Conservation (phyloP, 2,888 invertebrate species). For the Erynnis tages region DNA sequence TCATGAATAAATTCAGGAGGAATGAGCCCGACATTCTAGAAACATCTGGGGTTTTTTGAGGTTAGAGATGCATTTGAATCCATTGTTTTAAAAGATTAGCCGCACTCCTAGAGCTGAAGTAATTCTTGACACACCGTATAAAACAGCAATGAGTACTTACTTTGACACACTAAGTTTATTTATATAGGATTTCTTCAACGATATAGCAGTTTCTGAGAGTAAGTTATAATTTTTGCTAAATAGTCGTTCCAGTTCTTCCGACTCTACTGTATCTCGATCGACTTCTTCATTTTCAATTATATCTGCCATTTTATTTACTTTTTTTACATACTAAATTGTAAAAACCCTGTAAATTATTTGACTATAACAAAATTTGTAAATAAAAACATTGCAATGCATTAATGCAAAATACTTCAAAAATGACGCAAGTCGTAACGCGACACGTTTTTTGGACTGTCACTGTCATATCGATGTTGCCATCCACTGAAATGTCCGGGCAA, state of each 20-base stretch:
- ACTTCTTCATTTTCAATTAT: constrained; percentile 64
- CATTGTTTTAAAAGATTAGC: too few relatives aligned
- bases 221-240: constrained; percentile 60
- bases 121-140: neutral
- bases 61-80: too few relatives aligned
- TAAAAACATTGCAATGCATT: neutral
- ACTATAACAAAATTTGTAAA: neutral
- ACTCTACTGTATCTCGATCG: constrained; percentile 59
- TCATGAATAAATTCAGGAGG: too few relatives aligned
- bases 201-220: constrained; percentile 74
- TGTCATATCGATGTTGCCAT: neutral
- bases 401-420: neutral
- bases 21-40: too few relatives aligned
- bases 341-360: neutral
- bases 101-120: too few relatives aligned
- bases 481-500: too few relatives aligned
- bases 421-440: neutral
- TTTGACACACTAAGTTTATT: constrained; percentile 81
- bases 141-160: constrained; percentile 54
- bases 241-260: constrained; percentile 50
- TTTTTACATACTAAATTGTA: neutral
- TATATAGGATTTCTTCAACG: constrained; percentile 81
- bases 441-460: neutral
- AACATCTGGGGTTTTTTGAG: too few relatives aligned
- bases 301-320: constrained; percentile 51